phyloP scores from a whole-genome alignment of 1,140 invertebrate genomes.

The Ceratoteleas bidentatus region DNA sequence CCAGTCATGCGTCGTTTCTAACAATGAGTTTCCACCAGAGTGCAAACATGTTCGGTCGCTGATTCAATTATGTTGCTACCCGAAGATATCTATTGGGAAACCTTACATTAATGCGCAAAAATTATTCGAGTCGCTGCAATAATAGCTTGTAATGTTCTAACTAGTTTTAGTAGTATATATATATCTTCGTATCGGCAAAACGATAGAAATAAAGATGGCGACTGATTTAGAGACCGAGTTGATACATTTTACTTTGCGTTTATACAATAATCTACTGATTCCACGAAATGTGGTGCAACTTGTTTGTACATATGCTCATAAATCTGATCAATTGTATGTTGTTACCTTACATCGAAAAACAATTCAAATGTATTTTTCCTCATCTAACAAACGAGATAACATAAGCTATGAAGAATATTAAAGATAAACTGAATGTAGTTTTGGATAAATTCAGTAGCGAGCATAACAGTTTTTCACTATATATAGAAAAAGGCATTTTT shows the following conservation, averaged over 20 bases:
- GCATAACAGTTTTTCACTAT: constrained; percentile 1
- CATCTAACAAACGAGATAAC: background rate
- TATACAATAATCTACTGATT: constrained; percentile 1
- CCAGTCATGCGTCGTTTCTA: constrained; percentile 8
- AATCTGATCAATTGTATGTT: background rate
- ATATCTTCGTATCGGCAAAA: no score
- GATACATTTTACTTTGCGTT: no score
- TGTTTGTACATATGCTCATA: constrained; percentile 2
- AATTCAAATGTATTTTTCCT: background rate
- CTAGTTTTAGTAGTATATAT: no score
- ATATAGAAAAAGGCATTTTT: background rate
- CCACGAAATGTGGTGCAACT: constrained; percentile 6
- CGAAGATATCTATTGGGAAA: no score
- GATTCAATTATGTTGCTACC: no score
- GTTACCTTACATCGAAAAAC: constrained; percentile 5
- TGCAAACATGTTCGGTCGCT: no score
- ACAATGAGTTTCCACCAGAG: background rate
- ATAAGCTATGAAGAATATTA: background rate
- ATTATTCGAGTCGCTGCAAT: no score
- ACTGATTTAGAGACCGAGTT: no score
- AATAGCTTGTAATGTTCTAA: no score
- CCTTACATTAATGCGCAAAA: no score
- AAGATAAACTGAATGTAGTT: background rate
- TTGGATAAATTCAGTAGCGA: background rate
- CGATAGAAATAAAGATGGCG: no score